Conservation (phyloP, 2,888 invertebrate genomes). For the Operophtera brumata region DNA sequence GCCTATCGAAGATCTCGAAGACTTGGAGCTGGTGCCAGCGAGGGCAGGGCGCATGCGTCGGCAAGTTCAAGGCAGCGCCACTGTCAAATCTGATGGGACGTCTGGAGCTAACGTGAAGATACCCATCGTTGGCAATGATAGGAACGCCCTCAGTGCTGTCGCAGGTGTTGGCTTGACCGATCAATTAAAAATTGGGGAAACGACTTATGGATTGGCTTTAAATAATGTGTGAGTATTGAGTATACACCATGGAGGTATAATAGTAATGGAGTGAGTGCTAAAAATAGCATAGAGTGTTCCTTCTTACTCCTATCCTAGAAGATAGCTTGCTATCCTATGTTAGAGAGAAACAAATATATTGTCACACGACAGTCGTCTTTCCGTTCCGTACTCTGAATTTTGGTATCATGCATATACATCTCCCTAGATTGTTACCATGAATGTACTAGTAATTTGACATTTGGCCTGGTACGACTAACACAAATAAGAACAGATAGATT, state of each 20-base stretch:
- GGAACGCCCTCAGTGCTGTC: conserved; percentile 43
- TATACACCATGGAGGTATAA: not conserved
- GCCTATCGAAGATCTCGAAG: conserved; percentile 3
- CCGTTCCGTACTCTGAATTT: no score
- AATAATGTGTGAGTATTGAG: conserved; percentile 56
- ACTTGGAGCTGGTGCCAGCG: not conserved
- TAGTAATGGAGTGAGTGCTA: no score
- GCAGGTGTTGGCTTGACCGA: conserved; percentile 36
- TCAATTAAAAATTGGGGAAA: conserved; percentile 30
- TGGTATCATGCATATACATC: no score
- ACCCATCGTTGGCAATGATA: conserved; percentile 41
- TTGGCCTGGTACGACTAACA: no score
- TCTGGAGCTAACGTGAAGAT: conserved; percentile 35
- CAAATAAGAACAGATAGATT: no score
- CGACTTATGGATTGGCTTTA: conserved; percentile 46
- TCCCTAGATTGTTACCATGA: no score
- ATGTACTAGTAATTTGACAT: no score
- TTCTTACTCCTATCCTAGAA: no score
- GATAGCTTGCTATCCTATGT: no score
- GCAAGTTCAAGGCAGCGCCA: conserved; percentile 34
- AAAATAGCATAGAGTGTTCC: no score
- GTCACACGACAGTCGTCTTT: no score
- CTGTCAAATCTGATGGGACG: conserved; percentile 39
- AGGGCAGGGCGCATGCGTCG: conserved; percentile 30
- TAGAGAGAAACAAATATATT: no score